Evolutionary conservation across 2,888 invertebrate species (phyloP).

Genomic region (Physocephala rufipes): DNA sequence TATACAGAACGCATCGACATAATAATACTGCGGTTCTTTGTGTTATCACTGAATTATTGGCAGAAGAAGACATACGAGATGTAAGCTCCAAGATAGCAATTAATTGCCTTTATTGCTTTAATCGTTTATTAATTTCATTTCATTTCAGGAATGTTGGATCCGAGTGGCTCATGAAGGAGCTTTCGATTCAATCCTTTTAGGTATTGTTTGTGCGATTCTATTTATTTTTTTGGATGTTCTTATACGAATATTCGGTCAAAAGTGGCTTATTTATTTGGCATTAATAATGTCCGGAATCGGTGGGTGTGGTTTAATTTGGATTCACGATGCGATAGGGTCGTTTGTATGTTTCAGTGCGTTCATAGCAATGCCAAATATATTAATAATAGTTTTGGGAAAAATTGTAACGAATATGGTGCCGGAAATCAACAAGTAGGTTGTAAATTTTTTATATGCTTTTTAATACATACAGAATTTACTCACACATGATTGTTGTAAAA

Average conservation of each 20-base stretch:
- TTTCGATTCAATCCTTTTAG: conserved; percentile 48
- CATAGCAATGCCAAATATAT: conserved; percentile 46
- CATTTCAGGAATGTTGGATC: conserved; percentile 46
- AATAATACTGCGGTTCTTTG: conserved; percentile 5
- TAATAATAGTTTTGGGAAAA: conserved; percentile 47
- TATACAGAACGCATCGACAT: background rate
- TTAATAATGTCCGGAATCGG: conserved; percentile 42
- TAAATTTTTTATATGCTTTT: background rate
- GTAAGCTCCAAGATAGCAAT: background rate
- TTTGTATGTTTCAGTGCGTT: conserved; percentile 44
- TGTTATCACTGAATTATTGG: background rate
- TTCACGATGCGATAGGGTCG: conserved; percentile 30
- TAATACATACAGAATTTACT: background rate
- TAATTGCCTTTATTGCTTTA: background rate
- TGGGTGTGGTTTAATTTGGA: conserved; percentile 44
- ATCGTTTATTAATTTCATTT: background rate
- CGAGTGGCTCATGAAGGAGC: conserved; percentile 42
- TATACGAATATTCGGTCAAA: conserved; percentile 44
- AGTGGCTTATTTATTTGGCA: conserved; percentile 44
- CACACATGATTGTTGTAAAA: background rate
- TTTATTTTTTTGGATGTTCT: conserved; percentile 46
- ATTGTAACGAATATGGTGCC: conserved; percentile 50
- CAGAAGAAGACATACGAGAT: background rate
- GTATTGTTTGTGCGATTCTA: conserved; percentile 40
- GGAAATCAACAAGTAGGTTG: conserved; percentile 42